phyloP scores from a whole-genome alignment of 2,888 invertebrate species.

The Lydus trimaculatus region DNA sequence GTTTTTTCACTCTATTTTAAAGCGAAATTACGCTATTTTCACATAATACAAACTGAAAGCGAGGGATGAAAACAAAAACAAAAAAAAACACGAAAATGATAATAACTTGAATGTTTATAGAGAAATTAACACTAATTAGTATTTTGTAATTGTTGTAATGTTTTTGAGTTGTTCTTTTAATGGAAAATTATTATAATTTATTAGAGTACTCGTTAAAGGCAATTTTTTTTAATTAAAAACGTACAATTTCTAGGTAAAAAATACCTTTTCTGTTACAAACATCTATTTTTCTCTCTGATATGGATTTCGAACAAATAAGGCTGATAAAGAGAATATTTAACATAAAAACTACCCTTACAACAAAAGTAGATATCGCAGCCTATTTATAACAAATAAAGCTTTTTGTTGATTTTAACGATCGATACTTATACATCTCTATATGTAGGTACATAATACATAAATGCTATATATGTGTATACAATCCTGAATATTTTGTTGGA shows the following conservation, averaged over 20 bases:
- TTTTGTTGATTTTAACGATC: not conserved
- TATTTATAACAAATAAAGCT: not conserved
- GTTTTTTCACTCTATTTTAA: slow-evolving; percentile 8
- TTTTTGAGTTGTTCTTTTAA: slow-evolving; percentile 19
- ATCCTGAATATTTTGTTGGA: not conserved
- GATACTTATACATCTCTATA: not conserved
- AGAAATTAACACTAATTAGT: slow-evolving; percentile 26
- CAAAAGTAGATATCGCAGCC: not conserved
- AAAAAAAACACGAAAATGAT: not conserved
- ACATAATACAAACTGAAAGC: not conserved
- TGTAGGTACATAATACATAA: not conserved
- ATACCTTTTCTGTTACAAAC: too few relatives aligned
- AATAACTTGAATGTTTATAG: not conserved
- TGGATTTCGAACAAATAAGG: not conserved
- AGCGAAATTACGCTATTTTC: slow-evolving; percentile 18
- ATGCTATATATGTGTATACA: not conserved
- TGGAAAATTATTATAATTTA: not conserved
- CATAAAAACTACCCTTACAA: slow-evolving; percentile 29
- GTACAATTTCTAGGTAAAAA: too few relatives aligned
- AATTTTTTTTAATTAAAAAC: slow-evolving; percentile 23
- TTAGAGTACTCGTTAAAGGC: slow-evolving; percentile 19
- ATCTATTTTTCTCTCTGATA: not conserved
- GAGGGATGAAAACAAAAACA: not conserved
- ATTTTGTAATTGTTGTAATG: slow-evolving; percentile 27
- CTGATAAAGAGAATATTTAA: slow-evolving; percentile 29